phyloP scores from a whole-genome alignment of 2,113 vertebrate genomes.

The Nesogale talazaci region DNA sequence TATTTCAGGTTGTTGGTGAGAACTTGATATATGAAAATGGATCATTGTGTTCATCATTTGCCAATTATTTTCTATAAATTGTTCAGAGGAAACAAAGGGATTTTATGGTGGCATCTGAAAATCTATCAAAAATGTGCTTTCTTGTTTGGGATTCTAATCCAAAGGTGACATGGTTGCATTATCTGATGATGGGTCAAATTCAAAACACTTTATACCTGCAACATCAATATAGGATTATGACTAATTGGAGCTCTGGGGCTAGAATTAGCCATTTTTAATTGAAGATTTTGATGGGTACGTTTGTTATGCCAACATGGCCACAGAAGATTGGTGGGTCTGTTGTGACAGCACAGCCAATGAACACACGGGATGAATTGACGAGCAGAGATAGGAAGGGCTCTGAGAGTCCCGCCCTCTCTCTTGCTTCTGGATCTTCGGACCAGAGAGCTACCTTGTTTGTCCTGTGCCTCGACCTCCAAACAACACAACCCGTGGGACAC shows the following conservation, averaged over 20 bases:
- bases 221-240: background rate
- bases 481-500: too few species aligned
- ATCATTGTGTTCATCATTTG: background rate
- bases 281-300: too few species aligned
- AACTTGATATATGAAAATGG: slow-evolving; percentile 1
- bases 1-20: background rate
- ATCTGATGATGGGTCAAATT: background rate
- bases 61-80: slow-evolving; percentile 2
- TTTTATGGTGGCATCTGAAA: slow-evolving; percentile 33
- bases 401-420: too few species aligned
- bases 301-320: too few species aligned
- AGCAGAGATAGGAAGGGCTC: too few species aligned
- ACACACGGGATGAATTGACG: too few species aligned
- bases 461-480: too few species aligned
- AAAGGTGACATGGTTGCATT: background rate
- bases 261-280: background rate
- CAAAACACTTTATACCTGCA: background rate
- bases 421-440: too few species aligned
- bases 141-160: background rate
- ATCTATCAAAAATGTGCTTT: background rate
- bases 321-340: too few species aligned
- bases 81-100: background rate
- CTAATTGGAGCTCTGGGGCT: too few species aligned
- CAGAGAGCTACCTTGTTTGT: too few species aligned
- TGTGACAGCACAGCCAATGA: too few species aligned